Evolutionary conservation across 2,888 invertebrate species (phyloP).

Genomic region (Kuschelorhynchus macadamiae): DNA sequence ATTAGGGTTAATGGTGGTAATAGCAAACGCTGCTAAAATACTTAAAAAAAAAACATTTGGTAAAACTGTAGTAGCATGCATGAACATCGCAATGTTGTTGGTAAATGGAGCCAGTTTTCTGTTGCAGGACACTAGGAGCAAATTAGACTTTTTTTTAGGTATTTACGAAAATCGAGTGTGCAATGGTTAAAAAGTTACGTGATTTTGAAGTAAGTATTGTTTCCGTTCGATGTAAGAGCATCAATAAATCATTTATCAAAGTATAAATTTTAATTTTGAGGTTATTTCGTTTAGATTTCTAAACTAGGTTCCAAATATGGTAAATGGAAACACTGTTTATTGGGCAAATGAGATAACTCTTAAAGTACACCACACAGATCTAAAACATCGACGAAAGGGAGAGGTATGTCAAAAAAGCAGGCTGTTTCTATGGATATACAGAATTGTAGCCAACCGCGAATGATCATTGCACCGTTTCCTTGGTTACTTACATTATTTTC

Average conservation of each 20-base stretch:
- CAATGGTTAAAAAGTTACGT: not conserved
- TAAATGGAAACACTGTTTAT: conserved; percentile 12
- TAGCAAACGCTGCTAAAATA: not conserved
- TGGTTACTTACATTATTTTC: too few species aligned
- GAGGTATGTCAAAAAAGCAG: too few species aligned
- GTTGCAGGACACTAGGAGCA: not conserved
- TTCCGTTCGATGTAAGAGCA: conserved; percentile 6
- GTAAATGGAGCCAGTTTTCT: not conserved
- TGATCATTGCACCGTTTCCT: too few species aligned
- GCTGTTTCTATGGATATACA: too few species aligned
- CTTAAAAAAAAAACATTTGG: not conserved
- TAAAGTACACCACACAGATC: too few species aligned
- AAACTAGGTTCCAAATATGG: not conserved
- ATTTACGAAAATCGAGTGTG: too few species aligned
- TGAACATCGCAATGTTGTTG: not conserved
- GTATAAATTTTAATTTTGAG: conserved; percentile 1
- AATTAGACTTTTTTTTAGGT: not conserved
- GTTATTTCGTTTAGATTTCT: not conserved
- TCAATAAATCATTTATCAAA: not conserved
- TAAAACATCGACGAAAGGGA: too few species aligned
- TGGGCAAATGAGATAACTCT: too few species aligned
- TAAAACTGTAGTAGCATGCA: not conserved
- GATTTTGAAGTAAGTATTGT: conserved; percentile 9
- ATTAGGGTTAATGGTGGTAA: conserved; percentile 1
- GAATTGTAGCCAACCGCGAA: too few species aligned